Evolutionary conservation across 2,888 invertebrate genomes (phyloP).

Genomic region (Strigamia crassipes): DNA sequence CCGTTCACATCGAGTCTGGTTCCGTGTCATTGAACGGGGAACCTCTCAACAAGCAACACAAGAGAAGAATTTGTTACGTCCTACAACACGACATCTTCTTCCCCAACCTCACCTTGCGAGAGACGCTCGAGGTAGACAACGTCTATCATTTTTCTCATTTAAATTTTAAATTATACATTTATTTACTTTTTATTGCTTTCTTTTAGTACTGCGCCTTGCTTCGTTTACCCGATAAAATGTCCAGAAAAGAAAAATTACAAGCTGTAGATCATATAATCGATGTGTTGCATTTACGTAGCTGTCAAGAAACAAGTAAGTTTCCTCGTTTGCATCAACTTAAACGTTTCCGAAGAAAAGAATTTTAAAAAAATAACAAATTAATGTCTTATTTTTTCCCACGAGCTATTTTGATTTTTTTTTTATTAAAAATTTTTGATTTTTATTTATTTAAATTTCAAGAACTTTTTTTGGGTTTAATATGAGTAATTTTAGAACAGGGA

Average conservation of each 20-base stretch:
- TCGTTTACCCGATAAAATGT: conserved; percentile 72
- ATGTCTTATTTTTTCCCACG: background rate
- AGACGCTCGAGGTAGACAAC: conserved; percentile 70
- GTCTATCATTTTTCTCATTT: background rate
- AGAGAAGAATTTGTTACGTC: conserved; percentile 78
- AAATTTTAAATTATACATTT: conserved; percentile 14
- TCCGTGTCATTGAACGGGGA: conserved; percentile 70
- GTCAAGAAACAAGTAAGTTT: conserved; percentile 73
- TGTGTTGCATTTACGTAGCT: conserved; percentile 72
- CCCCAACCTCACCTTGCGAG: conserved; percentile 74
- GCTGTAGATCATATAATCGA: conserved; percentile 78
- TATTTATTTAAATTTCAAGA: background rate
- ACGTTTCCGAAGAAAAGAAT: no score
- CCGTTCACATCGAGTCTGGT: conserved; percentile 62
- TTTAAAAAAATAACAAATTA: background rate
- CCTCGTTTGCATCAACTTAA: background rate
- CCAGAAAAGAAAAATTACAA: conserved; percentile 72
- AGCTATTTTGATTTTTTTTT: background rate
- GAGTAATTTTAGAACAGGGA: background rate
- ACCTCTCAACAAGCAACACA: conserved; percentile 70
- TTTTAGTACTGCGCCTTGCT: conserved; percentile 67
- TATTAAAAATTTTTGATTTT: background rate
- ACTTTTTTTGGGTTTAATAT: background rate
- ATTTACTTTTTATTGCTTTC: conserved; percentile 48
- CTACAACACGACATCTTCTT: conserved; percentile 82